Base-by-base conservation (phyloP, 2,888 invertebrate species). In the Heteromurus nitidus region DNA sequence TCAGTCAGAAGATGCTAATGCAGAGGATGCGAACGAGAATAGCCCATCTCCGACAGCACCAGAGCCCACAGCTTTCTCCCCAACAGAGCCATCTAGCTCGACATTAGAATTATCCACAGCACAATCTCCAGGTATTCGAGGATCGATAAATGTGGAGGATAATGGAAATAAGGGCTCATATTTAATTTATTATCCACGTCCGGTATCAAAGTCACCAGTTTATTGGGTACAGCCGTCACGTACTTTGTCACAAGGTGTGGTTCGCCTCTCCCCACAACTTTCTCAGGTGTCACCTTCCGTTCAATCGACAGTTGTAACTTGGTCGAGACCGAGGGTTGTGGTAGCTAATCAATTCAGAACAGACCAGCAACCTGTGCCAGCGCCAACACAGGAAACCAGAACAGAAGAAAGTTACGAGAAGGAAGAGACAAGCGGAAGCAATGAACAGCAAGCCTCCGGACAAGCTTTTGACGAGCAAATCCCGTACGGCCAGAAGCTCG, bases 221-320 rank as follows among this genome's bases (percentile, higher is more conserved):
- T 84, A 85, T 60, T 87, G 87, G 86, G 83, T 85, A 24, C 82
- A 9, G 94, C 94, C 36, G 93, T 94, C 82, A 5, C 75, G 80
- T 24, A 62, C 88, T 94, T 92, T 36, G 24, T 60, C 81, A n/a
- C 69, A 93, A 92, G 65, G 95, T 94, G 24, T 93, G 92, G 86
- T 94, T 93, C 55, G 91, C 89, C 89, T 92, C 9, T 31, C 67
- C 13, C 81, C 81, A 20, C 79, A 81, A 70, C 9, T 74, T 2
- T 22, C 68, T 42, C 80, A 50, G 0, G 62, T 74, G 42, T 53
- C 80, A 24, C 74, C 80, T 9, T 62, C 80, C 9, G 65, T 80
- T 9, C 47, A 68, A 0, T 80, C 80, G 16, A 76, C 67, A 16
- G 24, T 80, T n/a, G 80, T 80, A 7, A 58, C 42, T 20, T 80